Evolutionary conservation across 2,113 vertebrate species (phyloP), one percentile per base, ranked within the genome.

Genomic region (Corvus cornix): DNA sequence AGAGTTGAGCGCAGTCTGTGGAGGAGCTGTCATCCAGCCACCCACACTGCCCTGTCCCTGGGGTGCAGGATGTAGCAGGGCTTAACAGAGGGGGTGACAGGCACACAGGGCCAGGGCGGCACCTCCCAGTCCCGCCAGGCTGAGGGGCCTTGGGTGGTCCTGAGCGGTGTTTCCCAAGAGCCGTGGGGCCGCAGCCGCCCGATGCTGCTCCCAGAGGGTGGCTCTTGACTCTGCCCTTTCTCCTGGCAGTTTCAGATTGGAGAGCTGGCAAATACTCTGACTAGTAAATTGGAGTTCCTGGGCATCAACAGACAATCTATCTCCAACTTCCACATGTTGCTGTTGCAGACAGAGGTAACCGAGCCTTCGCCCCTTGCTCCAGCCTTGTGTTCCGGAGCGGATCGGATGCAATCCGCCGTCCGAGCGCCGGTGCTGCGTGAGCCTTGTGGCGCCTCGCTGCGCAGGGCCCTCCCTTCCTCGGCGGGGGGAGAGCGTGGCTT

Each of bases 291-390:
- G 98, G 99, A 99, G 96, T 99, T 99, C 96, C 96, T 99, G 92
- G 99, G 99, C 93, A 99, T 99, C 97, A 99, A 98, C 97, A 99
- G 99, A 97, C 99, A 99, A 90, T 98, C 98, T 64, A 98, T 99
- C 98, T 99, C 99, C 97, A 99, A 99, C 98, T 99, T 99, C 98
- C 99, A 99, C 91, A 95, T 99, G 96, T 98, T 99, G 93, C 98
- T 99, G 95, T 98, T 99, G 94, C 99, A 99, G 98, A 99, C 99
- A 78, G 99, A 99, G 99, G 99, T 98, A 97, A 96, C 94, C 68
- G 7, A 96, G 93, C 96, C 95, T 93, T 95, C 76, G 83, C 59
- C 96, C 92, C 91, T 92, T 3, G 69, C 92, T 95, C 92, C 72
- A 75, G 87, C 89, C 92, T 94, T 43, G 74, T 63, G 73, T 95